Base-by-base conservation (phyloP, 1,140 invertebrate species). In the Heliconius hermathena region DNA sequence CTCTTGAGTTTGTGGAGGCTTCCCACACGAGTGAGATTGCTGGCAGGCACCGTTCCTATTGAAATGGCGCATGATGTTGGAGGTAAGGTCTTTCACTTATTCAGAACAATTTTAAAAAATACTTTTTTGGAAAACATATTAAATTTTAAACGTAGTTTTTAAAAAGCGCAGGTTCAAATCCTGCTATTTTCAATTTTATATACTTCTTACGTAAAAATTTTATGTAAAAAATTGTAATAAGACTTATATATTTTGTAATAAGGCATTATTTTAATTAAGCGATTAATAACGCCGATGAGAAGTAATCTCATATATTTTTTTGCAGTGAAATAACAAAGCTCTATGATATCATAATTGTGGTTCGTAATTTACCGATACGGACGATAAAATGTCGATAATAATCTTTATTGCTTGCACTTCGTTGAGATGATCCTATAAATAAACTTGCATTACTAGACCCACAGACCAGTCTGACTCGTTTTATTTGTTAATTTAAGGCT, bases 51-150 rank as follows among this genome's bases (percentile, higher is more conserved):
- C n/a, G 92, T 95, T 80, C 95, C 95, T n/a, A 93, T 93, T 36
- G 95, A 95, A 76, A 91, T 95, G 89, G 94, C 95, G 81, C 95
- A 95, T 89, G 95, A 95, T 88, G 94, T 95, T 87, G 92, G 95
- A 93, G 95, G 95, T 95, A 78, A 85, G 76, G 78, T 60, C 8
- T 6, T 54, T 54, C 8, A 13, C 41, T 46, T 46, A 46, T 46
- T 46, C 13, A 16, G 41, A 46, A 46, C 41, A 46, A 46, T 46
- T 16, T 46, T 2, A 41, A 11, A 49, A 52, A 52, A 52, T 8
- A 52, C 16, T 52, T 52, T 20, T 52, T 20, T 20, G 20, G 18
- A 52, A 52, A 20, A 52, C 49, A 0, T 52, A 52, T 46, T 4
- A 46, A 46, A 1, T 41, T 11, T 41, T 41, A 9, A 41, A 11